Percentiles rank a stretch among this genome's conserved stretches.
phyloP scores from a whole-genome alignment of 2,113 vertebrate species.

The Protomyctophum bolini region DNA sequence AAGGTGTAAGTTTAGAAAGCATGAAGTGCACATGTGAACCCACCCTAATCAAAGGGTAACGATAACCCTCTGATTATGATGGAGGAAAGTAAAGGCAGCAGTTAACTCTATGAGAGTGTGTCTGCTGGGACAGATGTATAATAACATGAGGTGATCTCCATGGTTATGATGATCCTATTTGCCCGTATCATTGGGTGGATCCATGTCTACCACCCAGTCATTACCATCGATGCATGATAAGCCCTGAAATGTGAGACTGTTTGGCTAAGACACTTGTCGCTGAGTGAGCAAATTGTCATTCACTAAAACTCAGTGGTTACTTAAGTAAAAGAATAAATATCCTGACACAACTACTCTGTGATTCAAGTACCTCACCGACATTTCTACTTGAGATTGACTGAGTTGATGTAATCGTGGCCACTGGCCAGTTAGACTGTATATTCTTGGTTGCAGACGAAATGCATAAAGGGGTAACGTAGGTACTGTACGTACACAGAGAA shows the following conservation, averaged over 20 bases:
- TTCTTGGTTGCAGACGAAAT: no score
- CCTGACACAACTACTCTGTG: not conserved
- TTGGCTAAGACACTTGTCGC: slow-evolving; percentile 16
- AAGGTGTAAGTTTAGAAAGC: slow-evolving; percentile 32
- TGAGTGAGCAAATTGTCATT: slow-evolving; percentile 22
- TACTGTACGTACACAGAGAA: no score
- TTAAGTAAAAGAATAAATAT: not conserved
- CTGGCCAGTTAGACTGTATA: no score
- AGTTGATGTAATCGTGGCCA: no score
- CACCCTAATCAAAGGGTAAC: slow-evolving; percentile 52
- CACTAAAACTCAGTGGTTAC: not conserved
- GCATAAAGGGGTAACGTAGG: no score
- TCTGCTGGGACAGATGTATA: slow-evolving; percentile 61
- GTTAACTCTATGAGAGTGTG: slow-evolving; percentile 60
- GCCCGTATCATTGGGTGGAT: slow-evolving; percentile 63
- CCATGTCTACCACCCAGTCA: slow-evolving; percentile 35
- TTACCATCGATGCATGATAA: slow-evolving; percentile 48
- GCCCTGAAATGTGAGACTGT: slow-evolving; percentile 29
- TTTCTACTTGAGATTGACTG: no score
- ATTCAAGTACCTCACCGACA: not conserved
- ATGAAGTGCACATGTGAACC: slow-evolving; percentile 28
- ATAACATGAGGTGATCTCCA: slow-evolving; percentile 49
- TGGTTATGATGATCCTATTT: slow-evolving; percentile 56
- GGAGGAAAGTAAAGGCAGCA: slow-evolving; percentile 43
- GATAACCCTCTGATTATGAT: slow-evolving; percentile 55